These are phyloP conservation scores for Pseudococcus jackbeardsleyi DNA, from an alignment of 2,888 invertebrate species.

Conservation along the genomic window DNA sequence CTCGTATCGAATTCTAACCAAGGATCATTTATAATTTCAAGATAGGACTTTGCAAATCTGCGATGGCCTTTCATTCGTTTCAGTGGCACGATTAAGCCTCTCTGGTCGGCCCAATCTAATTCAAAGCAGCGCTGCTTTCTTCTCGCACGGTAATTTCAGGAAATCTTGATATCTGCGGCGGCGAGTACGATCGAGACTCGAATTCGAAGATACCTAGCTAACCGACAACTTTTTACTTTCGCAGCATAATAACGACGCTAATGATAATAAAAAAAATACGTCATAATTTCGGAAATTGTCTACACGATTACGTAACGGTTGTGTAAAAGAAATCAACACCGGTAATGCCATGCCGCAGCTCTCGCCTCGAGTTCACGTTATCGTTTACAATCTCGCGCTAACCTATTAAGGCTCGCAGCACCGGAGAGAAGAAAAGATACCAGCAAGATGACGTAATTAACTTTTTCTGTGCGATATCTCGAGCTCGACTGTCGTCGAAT, in stretches of 20 bases:
- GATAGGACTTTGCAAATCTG: not conserved
- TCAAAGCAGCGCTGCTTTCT: not conserved
- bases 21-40: not conserved
- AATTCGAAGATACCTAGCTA: not conserved
- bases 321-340: constrained; percentile 40
- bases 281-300: constrained; percentile 28
- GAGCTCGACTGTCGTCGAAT: not conserved
- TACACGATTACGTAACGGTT: not conserved
- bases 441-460: constrained; percentile 37
- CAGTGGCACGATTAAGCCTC: not conserved
- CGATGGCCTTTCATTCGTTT: not conserved
- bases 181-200: not conserved
- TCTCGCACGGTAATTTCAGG: not conserved
- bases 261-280: not conserved
- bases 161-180: not conserved
- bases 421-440: constrained; percentile 19
- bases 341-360: not conserved
- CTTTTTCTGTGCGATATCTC: constrained; percentile 18
- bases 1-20: not conserved
- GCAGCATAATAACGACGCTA: not conserved
- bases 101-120: not conserved
- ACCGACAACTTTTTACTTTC: not conserved
- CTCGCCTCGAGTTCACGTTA: constrained; percentile 27
- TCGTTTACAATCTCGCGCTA: constrained; percentile 34
- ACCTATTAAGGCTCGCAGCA: constrained; percentile 27